These are phyloP conservation scores for Xanthia togata DNA, from an alignment of 2,888 invertebrate genomes.

Conservation along the genomic window DNA sequence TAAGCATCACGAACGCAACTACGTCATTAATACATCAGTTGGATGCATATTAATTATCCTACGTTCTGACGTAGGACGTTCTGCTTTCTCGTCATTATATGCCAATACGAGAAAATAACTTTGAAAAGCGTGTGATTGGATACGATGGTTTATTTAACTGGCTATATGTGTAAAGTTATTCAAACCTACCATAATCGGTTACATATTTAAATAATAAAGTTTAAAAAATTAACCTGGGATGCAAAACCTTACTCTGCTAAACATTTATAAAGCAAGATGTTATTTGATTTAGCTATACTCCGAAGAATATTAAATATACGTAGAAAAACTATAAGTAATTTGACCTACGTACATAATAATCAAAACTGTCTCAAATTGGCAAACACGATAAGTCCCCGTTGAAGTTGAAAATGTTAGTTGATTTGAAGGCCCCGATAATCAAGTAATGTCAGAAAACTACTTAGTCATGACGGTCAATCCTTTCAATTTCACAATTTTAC, in stretches of 20 bases:
- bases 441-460: slow-evolving; percentile 19
- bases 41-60: slow-evolving; percentile 21
- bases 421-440: slow-evolving; percentile 33
- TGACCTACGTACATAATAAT: slow-evolving; percentile 9
- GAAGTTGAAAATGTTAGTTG: slow-evolving; percentile 42
- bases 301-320: neutral
- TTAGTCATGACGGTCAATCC: slow-evolving; percentile 5
- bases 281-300: neutral
- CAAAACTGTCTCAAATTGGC: neutral
- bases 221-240: neutral
- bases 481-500: slow-evolving; percentile 39
- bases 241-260: neutral
- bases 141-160: neutral
- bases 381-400: neutral
- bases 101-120: slow-evolving; percentile 12
- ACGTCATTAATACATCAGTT: neutral
- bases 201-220: neutral
- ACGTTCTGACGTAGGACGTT: neutral
- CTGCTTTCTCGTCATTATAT: slow-evolving; percentile 22
- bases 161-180: neutral
- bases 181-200: too few relatives aligned
- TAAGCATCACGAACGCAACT: neutral
- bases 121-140: slow-evolving; percentile 11
- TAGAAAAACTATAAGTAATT: neutral
- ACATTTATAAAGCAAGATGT: neutral